Conservation (phyloP, 2,113 vertebrate species). For the Cynopterus brachyotis region DNA sequence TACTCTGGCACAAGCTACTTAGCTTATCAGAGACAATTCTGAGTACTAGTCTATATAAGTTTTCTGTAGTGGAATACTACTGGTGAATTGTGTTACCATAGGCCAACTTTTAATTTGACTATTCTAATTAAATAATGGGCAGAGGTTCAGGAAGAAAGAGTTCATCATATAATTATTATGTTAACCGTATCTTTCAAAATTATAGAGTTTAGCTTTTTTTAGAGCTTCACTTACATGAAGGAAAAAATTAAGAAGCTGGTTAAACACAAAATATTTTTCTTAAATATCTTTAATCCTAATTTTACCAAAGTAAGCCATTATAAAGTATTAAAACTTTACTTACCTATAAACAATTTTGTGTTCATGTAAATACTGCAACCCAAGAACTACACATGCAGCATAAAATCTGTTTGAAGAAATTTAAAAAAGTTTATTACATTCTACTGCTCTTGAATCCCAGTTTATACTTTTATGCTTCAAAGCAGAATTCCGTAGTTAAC, state of each 20-base stretch:
- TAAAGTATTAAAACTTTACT: conserved; percentile 71
- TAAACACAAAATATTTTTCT: conserved; percentile 30
- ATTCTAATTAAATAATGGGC: conserved; percentile 25
- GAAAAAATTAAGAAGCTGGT: conserved; percentile 32
- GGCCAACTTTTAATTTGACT: not conserved
- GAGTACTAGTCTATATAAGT: not conserved
- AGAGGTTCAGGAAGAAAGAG: not conserved
- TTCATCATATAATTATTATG: not conserved
- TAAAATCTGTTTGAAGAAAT: conserved; percentile 91
- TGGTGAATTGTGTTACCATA: not conserved
- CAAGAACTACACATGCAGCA: conserved; percentile 97
- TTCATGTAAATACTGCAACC: conserved; percentile 97
- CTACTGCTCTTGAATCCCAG: not conserved
- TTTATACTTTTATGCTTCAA: conserved; percentile 47
- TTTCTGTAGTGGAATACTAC: not conserved
- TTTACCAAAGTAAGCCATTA: not conserved
- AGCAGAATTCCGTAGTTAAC: conserved; percentile 7
- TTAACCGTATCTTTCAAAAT: conserved; percentile 2
- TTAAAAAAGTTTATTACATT: conserved; percentile 59
- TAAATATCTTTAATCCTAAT: conserved; percentile 43
- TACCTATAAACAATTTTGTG: conserved; percentile 99
- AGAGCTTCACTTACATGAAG: not conserved
- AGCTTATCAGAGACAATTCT: not conserved
- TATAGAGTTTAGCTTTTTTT: not conserved
- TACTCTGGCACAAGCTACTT: not conserved